Conservation (phyloP, 2,113 vertebrate genomes). For the Percina caprodes region DNA sequence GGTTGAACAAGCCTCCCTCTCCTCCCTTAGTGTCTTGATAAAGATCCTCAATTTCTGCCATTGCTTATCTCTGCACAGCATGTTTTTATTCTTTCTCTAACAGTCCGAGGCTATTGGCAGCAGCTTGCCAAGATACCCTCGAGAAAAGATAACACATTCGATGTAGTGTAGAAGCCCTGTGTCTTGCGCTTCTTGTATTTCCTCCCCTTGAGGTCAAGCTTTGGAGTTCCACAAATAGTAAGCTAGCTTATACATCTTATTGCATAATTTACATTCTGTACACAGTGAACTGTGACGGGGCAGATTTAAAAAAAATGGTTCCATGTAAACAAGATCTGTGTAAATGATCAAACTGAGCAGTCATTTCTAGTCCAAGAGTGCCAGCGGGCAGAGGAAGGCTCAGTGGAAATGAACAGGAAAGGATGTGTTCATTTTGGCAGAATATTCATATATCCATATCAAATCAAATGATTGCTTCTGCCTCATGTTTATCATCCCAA, state of each 20-base stretch:
- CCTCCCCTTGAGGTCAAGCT: constrained; percentile 22
- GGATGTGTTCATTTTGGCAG: constrained; percentile 37
- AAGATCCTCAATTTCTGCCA: constrained; percentile 72
- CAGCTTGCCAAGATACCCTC: constrained; percentile 51
- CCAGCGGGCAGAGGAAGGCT: constrained; percentile 35
- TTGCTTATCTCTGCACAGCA: constrained; percentile 69
- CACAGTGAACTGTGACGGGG: constrained; percentile 14
- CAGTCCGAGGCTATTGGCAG: constrained; percentile 64
- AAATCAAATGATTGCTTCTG: constrained; percentile 51
- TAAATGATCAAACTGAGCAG: constrained; percentile 48
- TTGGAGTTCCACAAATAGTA: constrained; percentile 50
- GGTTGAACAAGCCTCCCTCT: constrained; percentile 45
- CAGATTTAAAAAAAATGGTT: constrained; percentile 18
- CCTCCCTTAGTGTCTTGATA: constrained; percentile 56
- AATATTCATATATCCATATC: constrained; percentile 41
- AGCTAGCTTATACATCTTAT: constrained; percentile 25
- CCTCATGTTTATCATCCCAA: constrained; percentile 30
- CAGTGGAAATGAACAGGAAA: constrained; percentile 20
- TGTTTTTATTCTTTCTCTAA: constrained; percentile 47
- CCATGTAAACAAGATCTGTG: constrained; percentile 52
- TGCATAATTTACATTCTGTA: constrained; percentile 31
- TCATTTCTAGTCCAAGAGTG: constrained; percentile 23
- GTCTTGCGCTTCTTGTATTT: constrained; percentile 3
- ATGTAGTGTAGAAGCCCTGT: constrained; percentile 19
- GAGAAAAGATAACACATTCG: constrained; percentile 58